These are phyloP conservation scores for Diplazon laetatorius DNA, from an alignment of 2,888 invertebrate species.

Conservation along the genomic window DNA sequence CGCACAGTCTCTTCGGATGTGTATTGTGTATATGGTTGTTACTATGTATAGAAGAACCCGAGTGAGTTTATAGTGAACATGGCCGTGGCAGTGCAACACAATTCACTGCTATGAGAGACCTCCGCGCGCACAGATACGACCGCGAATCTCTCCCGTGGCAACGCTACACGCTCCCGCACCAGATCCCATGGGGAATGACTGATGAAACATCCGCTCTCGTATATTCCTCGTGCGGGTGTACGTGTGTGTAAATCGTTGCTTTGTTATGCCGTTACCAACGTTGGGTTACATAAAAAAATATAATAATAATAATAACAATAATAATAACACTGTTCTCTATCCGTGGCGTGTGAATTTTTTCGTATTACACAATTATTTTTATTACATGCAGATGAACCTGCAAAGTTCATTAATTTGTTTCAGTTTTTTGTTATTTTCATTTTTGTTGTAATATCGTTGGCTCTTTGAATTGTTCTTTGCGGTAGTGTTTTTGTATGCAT, in stretches of 20 bases:
- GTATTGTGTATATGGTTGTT: conserved; percentile 19
- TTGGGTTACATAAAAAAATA: neutral
- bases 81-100: conserved; percentile 26
- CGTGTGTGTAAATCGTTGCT: neutral
- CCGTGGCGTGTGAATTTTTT: conserved; percentile 4
- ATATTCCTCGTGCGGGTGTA: conserved; percentile 27
- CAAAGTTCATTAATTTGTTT: too few relatives aligned
- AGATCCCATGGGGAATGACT: conserved; percentile 55
- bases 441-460: neutral
- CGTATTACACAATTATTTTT: conserved; percentile 10
- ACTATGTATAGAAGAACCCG: conserved; percentile 3
- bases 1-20: conserved; percentile 14
- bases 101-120: neutral
- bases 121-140: conserved; percentile 24
- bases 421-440: neutral
- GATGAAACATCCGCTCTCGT: conserved; percentile 58
- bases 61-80: conserved; percentile 19
- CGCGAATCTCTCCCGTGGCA: conserved; percentile 49
- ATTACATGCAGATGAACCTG: neutral
- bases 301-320: too few relatives aligned
- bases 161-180: conserved; percentile 12
- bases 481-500: too few relatives aligned
- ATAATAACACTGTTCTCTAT: conserved; percentile 21
- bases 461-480: neutral
- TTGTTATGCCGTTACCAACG: neutral